Evolutionary conservation across 2,888 invertebrate species (phyloP), one percentile per base, ranked within the genome.

Genomic region (Drosophila meridionalis): DNA sequence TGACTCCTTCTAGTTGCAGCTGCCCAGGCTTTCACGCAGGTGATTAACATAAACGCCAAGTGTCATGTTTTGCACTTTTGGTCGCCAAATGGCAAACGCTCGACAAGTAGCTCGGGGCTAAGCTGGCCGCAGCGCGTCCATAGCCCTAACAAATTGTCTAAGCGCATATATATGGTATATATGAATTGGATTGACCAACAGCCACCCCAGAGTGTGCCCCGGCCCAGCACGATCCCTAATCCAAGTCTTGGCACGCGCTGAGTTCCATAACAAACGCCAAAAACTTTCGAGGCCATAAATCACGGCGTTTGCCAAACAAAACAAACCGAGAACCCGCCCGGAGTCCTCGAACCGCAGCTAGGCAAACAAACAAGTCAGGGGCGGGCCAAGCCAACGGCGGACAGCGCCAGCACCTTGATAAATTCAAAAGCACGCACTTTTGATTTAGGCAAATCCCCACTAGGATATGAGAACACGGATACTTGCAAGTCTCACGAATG

Each of bases 1-100:
- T 53, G 69, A 43, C 67, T 65, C 56, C 69, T 69, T 38, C 62
- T 62, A 40, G 79, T 83, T 85, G 87, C 91, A 90, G 89, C 88
- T 91, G 90, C 83, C 83, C 75, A 79, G 77, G 90, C 91, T 92
- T 91, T 92, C 92, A 91, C 84, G 92, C 91, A 92, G 92, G 92
- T 92, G 92, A 92, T 92, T 92, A 92, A 92, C 92, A 92, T 92
- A 91, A 92, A 92, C 88, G 90, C 90, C 86, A 87, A 89, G 85
- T 87, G 86, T 85, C 85, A 86, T 89, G 86, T 87, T 80, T 82
- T 90, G 81, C 82, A 80, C 83, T 79, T 74, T 80, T 73, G 72
- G 78, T 73, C 71, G 69, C 71, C 71, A 69, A 71, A 69, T 57
- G 60, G 61, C 78, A 65, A 63, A 65, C 53, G 32, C 57, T 53